Base-by-base conservation (phyloP, 2,797 vertebrate genomes). In the Lacerta bilineata region DNA sequence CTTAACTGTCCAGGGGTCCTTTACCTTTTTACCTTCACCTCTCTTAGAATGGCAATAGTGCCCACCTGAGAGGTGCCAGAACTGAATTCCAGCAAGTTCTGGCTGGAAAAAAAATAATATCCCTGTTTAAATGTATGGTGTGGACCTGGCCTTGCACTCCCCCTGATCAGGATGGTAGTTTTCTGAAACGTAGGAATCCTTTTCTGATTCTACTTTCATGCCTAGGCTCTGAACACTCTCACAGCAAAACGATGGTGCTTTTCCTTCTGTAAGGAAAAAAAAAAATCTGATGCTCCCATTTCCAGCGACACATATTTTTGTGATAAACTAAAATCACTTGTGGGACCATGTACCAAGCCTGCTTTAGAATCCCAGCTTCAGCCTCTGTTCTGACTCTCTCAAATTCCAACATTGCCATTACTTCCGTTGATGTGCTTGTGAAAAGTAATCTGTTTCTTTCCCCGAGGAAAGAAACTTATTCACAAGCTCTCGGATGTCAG, bases 391-490 rank as follows among this genome's bases (percentile, higher is more conserved):
- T 84, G 88, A 61, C 76, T 91, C 86, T 87, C 86, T 87, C 69
- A 3, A 88, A 0, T 71, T 90, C 1, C 0, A 91, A 72, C 77
- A 78, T 23, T 36, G 69, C 66, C 23, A 91, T 77, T 88, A 79
- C 83, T 93, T 92, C 61, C 88, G 87, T 18, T 46, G 8, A 9
- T 68, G 3, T 64, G 36, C 88, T 90, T 84, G 83, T 93, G 91
- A 95, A 94, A 55, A 25, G 83, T 88, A 74, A 64, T 74, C 0
- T 75, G 11, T 29, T 86, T 33, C 64, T 66, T 90, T 88, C 87
- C 59, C 66, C 64, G 83, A 88, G 61, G 86, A 17, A 27, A 92
- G 90, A 93, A 80, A 29, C 79, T 6, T 43, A 88, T 88, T 92
- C 84, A 88, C 10, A 88, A 91, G 50, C 74, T 91, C 81, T n/a